Percentiles rank a stretch among this genome's conserved stretches.
phyloP scores from a whole-genome alignment of 2,888 invertebrate species.

The Megalurothrips usitatus region DNA sequence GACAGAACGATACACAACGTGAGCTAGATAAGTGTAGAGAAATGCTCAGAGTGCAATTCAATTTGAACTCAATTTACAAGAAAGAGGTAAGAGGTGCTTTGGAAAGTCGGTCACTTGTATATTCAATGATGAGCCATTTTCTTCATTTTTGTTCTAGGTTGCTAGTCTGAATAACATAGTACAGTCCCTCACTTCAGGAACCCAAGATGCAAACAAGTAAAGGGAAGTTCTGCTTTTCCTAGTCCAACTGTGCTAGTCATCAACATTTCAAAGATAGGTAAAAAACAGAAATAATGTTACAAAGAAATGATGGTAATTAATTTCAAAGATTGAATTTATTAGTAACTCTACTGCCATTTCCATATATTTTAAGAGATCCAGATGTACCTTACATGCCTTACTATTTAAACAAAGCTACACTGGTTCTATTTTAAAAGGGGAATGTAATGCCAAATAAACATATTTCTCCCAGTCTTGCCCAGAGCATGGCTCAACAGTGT shows the following conservation, averaged over 20 bases:
- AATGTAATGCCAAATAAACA: no score
- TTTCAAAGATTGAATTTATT: no score
- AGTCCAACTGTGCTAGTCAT: background rate
- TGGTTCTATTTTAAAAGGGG: no score
- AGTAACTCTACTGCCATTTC: no score
- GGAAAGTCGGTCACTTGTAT: background rate
- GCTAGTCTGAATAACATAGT: slow-evolving; percentile 1
- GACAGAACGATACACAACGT: background rate
- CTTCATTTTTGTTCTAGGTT: background rate
- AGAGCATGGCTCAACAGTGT: no score
- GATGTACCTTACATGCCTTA: no score
- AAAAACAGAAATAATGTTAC: no score
- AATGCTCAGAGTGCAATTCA: background rate
- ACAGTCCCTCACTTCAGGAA: background rate
- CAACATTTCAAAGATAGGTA: background rate
- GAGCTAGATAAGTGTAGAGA: slow-evolving; percentile 3
- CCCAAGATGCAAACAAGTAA: background rate
- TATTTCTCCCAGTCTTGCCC: no score
- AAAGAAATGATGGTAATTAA: no score
- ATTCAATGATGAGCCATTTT: background rate
- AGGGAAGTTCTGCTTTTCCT: background rate
- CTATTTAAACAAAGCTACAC: no score
- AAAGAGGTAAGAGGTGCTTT: background rate
- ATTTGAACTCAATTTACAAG: slow-evolving; percentile 18
- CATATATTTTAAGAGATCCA: no score